Percentiles rank a stretch among this genome's conserved stretches.
Evolutionary conservation across 2,888 invertebrate species (phyloP).

Genomic region (Mechanitis messenoides): DNA sequence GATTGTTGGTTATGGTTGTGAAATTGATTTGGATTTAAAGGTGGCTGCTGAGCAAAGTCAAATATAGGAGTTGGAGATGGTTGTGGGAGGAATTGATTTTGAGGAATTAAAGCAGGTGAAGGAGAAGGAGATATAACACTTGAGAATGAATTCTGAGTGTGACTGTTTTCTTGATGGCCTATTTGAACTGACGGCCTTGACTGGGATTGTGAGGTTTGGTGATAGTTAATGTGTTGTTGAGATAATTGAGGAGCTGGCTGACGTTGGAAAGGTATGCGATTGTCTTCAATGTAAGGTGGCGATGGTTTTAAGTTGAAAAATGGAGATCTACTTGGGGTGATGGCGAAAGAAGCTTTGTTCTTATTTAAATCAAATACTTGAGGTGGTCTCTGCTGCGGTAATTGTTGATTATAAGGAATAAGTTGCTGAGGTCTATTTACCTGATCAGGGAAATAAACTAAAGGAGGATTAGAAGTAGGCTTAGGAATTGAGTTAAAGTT

Average conservation of each 20-base stretch:
- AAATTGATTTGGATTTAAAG: slow-evolving; percentile 44
- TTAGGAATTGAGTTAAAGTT: slow-evolving; percentile 51
- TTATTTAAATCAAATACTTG: slow-evolving; percentile 60
- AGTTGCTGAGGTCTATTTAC: slow-evolving; percentile 52
- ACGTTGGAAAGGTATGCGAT: slow-evolving; percentile 59
- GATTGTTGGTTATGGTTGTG: slow-evolving; percentile 52
- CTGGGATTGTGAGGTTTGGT: slow-evolving; percentile 56
- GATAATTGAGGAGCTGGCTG: slow-evolving; percentile 48
- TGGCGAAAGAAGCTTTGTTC: slow-evolving; percentile 55
- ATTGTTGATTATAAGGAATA: slow-evolving; percentile 62
- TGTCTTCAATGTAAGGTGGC: slow-evolving; percentile 62
- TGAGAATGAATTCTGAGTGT: slow-evolving; percentile 49
- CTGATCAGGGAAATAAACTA: slow-evolving; percentile 57
- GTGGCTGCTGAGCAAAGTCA: slow-evolving; percentile 61
- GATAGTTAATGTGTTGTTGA: slow-evolving; percentile 67
- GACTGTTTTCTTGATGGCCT: slow-evolving; percentile 38
- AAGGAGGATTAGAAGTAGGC: slow-evolving; percentile 52
- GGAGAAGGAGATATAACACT: slow-evolving; percentile 51
- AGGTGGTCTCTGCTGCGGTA: slow-evolving; percentile 66
- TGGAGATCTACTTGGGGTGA: slow-evolving; percentile 57
- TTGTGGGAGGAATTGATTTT: slow-evolving; percentile 62
- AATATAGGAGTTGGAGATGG: slow-evolving; percentile 60
- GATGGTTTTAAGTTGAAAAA: slow-evolving; percentile 68
- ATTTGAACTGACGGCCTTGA: slow-evolving; percentile 52
- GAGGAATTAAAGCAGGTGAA: slow-evolving; percentile 39